A percentile compares a stretch with the other conserved stretches of the same genome.
Evolutionary conservation across 2,888 invertebrate species (phyloP).

Genomic region (Notodonta dromedarius): DNA sequence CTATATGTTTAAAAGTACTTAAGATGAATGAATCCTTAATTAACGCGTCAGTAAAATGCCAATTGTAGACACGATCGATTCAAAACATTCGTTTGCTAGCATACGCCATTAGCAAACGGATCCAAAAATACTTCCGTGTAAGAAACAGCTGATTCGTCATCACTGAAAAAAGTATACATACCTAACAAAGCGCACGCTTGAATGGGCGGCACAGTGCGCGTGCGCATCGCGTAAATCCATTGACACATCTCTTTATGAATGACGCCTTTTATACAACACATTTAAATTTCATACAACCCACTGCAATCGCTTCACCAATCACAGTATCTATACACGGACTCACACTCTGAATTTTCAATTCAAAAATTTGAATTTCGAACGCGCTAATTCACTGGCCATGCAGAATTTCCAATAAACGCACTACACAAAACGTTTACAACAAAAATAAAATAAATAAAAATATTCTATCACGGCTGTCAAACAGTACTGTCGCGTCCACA

Average conservation of each 20-base stretch:
- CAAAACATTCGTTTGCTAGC: neutral
- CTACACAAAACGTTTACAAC: neutral
- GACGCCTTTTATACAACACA: slow-evolving; percentile 48
- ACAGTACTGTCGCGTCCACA: slow-evolving; percentile 45
- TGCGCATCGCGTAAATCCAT: slow-evolving; percentile 67
- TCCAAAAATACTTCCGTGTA: slow-evolving; percentile 26
- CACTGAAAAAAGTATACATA: slow-evolving; percentile 49
- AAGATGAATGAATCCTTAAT: neutral
- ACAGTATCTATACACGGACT: slow-evolving; percentile 12
- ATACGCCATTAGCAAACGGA: slow-evolving; percentile 4
- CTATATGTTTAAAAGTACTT: too few relatives aligned
- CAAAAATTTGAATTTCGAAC: slow-evolving; percentile 1
- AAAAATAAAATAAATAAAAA: slow-evolving; percentile 11
- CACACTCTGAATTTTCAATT: slow-evolving; percentile 20
- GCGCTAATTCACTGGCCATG: neutral
- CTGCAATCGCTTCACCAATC: slow-evolving; percentile 33
- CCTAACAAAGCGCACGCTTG: slow-evolving; percentile 66
- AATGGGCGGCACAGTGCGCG: slow-evolving; percentile 62
- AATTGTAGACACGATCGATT: neutral
- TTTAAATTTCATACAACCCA: slow-evolving; percentile 29
- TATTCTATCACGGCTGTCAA: slow-evolving; percentile 43
- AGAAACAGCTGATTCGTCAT: slow-evolving; percentile 51
- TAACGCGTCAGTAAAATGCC: neutral
- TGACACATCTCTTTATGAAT: slow-evolving; percentile 75
- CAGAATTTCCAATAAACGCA: slow-evolving; percentile 14